phyloP scores from a whole-genome alignment of 2,797 vertebrate species.

The Triplophysa bombifrons region DNA sequence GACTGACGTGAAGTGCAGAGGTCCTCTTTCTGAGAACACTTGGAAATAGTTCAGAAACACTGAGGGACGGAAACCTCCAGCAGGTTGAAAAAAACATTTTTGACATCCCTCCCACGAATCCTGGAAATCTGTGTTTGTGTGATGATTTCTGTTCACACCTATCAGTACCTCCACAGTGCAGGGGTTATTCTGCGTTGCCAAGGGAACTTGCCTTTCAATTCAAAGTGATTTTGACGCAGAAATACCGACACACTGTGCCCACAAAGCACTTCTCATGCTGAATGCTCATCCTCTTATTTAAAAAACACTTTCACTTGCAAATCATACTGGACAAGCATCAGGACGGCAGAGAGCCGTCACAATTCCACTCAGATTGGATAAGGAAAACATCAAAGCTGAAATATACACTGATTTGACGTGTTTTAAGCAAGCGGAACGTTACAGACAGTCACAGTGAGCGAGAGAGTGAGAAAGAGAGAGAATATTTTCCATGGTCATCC shows the following conservation, averaged over 20 bases:
- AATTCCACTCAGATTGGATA: slow-evolving; percentile 30
- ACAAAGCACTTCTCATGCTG: slow-evolving; percentile 49
- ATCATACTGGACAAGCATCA: slow-evolving; percentile 48
- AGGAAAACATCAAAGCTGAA: slow-evolving; percentile 23
- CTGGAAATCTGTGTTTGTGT: slow-evolving; percentile 55
- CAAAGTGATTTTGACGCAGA: slow-evolving; percentile 57
- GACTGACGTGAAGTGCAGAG: neutral
- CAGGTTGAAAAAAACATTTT: neutral
- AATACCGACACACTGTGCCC: slow-evolving; percentile 52
- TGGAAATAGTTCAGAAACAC: neutral
- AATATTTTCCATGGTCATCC: neutral
- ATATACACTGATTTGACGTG: slow-evolving; percentile 26
- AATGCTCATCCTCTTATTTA: slow-evolving; percentile 50
- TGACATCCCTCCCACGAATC: slow-evolving; percentile 22
- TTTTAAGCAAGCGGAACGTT: neutral
- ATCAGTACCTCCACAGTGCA: slow-evolving; percentile 50
- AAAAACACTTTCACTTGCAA: slow-evolving; percentile 48
- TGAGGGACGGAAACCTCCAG: neutral
- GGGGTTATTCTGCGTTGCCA: slow-evolving; percentile 58
- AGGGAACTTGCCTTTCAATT: slow-evolving; percentile 64
- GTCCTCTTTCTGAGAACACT: neutral
- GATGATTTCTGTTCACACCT: slow-evolving; percentile 61
- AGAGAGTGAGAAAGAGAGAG: neutral
- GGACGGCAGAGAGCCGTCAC: slow-evolving; percentile 11
- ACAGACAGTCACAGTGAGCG: neutral